phyloP scores from a whole-genome alignment of 92 coral and sea anemone genomes.

The Parazoanthus darwini region DNA sequence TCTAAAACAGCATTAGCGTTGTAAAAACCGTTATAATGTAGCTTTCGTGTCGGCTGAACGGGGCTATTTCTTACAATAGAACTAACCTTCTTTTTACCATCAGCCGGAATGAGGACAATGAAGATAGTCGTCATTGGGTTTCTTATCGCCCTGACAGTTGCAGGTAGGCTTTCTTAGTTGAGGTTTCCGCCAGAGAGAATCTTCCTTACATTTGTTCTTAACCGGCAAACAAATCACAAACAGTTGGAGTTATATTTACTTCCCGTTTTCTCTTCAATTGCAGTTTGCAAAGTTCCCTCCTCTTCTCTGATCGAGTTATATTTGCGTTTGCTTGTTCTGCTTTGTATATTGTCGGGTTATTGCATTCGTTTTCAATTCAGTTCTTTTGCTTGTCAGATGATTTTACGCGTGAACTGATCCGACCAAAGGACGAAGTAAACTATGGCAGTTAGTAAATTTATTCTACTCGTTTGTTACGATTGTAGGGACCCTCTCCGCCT shows the following conservation, averaged over 20 bases:
- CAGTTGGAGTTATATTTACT: not conserved
- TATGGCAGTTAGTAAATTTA: no score
- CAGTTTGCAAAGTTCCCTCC: no score
- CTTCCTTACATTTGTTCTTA: not conserved
- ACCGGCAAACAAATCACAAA: not conserved
- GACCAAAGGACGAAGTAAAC: not conserved
- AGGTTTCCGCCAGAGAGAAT: not conserved
- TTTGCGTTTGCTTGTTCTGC: no score
- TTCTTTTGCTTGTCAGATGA: not conserved
- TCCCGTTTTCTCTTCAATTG: no score
- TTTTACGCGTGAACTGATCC: not conserved
- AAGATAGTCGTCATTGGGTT: not conserved
- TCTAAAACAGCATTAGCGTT: no score
- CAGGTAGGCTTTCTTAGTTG: conserved; percentile 7
- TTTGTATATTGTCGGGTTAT: not conserved
- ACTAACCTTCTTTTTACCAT: not conserved
- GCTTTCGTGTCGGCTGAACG: not conserved
- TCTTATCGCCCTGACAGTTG: conserved; percentile 4
- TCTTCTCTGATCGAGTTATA: not conserved
- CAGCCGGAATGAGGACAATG: not conserved
- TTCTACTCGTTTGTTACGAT: not conserved
- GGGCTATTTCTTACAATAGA: not conserved
- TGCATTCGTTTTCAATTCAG: no score
- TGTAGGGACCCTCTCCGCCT: conserved; percentile 7
- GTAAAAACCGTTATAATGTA: not conserved